Evolutionary conservation across 2,888 invertebrate genomes (phyloP), one percentile per base, ranked within the genome.

Genomic region (Agrotis ipsilon): DNA sequence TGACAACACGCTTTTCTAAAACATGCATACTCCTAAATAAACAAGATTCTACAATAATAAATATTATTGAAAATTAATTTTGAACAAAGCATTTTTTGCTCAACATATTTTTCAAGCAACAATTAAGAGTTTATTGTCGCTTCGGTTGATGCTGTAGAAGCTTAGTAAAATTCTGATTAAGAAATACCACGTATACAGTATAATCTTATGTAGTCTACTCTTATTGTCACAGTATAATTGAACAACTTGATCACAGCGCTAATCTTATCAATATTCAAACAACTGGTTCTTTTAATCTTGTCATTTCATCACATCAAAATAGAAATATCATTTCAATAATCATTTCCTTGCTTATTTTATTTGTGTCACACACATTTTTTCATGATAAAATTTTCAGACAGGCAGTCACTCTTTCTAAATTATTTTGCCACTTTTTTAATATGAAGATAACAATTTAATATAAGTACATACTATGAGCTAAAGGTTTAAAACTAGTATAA

Each of bases 391-490:
- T 39, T 68, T 71, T 54, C 46, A 24, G 46, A 64, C 48, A 55
- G 43, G 51, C 60, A 75, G 55, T 59, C 21, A 67, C 52, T 46
- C 48, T 68, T 61, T 75, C 19, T 46, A 60, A 51, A 66, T 71
- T 65, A 65, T 55, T 73, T 73, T 68, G 52, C 66, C 75, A 72
- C 68, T 72, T 72, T n/a, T 60, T 74, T 43, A 62, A 58, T 77
- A 81, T 55, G 65, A 77, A 72, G 46, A 78, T 82, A 76, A 80
- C 76, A 80, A 70, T 71, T 73, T 45, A 63, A 55, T 77, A 83
- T 89, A 90, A 89, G 89, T 89, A 89, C 89, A 87, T 80, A 80
- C 82, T 88, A 89, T 89, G 86, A 90, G 87, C 89, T 89, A 87
- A 55, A 24, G 39, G 32, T 75, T 73, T 68, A 61, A 68, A 78